These are phyloP conservation scores for Vidua macroura DNA, from an alignment of 2,113 vertebrate species.

Conservation along the genomic window DNA sequence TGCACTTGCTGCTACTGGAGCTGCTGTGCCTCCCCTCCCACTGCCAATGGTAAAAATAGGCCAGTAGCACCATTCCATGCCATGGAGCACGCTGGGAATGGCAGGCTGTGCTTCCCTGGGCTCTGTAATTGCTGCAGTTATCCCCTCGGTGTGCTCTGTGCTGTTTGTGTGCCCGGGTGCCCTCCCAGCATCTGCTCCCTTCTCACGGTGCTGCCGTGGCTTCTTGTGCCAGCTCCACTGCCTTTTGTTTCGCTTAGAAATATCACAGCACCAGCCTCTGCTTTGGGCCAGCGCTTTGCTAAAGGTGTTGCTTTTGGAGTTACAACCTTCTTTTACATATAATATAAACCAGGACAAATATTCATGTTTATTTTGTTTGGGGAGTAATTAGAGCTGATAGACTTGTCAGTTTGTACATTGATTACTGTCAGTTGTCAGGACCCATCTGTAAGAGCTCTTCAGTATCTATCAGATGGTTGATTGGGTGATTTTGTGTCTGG, in stretches of 20 bases:
- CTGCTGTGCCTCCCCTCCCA: conserved; percentile 10
- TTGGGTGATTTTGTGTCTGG: background rate
- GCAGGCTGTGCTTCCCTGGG: background rate
- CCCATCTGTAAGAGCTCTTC: background rate
- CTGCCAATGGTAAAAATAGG: conserved; percentile 6
- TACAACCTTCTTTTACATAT: background rate
- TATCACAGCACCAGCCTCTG: background rate
- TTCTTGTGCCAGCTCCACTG: background rate
- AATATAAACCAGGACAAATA: background rate
- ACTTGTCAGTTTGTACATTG: background rate
- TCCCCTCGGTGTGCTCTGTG: background rate
- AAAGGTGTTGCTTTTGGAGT: background rate
- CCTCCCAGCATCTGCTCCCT: conserved; percentile 3
- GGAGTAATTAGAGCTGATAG: background rate
- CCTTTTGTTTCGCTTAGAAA: background rate
- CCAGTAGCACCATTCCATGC: conserved; percentile 2
- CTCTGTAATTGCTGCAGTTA: background rate
- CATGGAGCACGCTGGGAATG: background rate
- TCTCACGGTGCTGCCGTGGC: background rate
- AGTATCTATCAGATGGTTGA: background rate
- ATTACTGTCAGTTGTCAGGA: background rate
- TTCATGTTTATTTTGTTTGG: background rate
- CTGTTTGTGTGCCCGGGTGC: background rate
- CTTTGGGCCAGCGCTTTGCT: background rate
- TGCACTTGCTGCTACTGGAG: conserved; percentile 34